These are phyloP conservation scores for Gymnobelideus leadbeateri DNA, from an alignment of 2,113 vertebrate species.

Conservation along the genomic window DNA sequence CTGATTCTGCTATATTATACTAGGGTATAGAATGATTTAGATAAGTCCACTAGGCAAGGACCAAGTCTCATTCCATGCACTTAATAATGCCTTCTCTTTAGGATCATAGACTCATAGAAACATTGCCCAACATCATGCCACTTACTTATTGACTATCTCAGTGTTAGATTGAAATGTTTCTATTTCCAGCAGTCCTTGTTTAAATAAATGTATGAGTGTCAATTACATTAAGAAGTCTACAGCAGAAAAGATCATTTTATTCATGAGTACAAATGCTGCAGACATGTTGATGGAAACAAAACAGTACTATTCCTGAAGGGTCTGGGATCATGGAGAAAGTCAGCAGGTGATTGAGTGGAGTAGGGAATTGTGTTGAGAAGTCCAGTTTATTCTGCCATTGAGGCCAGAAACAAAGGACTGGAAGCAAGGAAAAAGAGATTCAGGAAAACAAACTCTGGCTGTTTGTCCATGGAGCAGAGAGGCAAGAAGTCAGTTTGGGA, in stretches of 20 bases:
- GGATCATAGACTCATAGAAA: not conserved
- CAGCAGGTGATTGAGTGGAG: not conserved
- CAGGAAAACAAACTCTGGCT: not conserved
- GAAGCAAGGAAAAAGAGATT: not conserved
- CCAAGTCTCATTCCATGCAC: not conserved
- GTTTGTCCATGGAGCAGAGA: slow-evolving; percentile 62
- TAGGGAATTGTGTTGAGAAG: not conserved
- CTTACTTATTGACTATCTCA: not conserved
- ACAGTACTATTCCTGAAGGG: not conserved
- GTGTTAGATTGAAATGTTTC: not conserved
- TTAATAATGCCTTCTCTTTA: not conserved
- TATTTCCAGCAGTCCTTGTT: not conserved
- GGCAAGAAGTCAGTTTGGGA: slow-evolving; percentile 80
- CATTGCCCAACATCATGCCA: not conserved
- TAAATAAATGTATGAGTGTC: slow-evolving; percentile 22
- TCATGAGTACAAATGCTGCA: not conserved
- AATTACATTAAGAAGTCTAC: not conserved
- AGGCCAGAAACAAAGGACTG: not conserved
- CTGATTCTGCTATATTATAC: not conserved
- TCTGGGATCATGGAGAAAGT: not conserved
- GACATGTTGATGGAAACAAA: not conserved
- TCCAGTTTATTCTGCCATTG: not conserved
- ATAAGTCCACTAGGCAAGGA: not conserved
- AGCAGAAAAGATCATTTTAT: not conserved
- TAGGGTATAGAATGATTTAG: not conserved